phyloP scores from a whole-genome alignment of 1,140 invertebrate species.

The Lepidurus arcticus region DNA sequence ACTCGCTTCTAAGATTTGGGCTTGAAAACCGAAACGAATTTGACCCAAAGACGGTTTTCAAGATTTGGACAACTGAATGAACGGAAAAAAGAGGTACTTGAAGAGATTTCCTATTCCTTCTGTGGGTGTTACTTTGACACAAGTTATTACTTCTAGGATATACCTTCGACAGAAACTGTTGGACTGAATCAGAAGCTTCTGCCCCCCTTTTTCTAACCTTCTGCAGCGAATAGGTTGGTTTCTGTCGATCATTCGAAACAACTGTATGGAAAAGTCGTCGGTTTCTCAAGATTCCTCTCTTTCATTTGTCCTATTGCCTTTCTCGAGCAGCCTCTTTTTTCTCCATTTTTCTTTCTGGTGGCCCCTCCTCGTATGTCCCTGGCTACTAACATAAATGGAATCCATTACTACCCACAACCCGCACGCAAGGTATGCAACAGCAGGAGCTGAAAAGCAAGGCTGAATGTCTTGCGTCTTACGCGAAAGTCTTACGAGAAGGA shows the following conservation, averaged over 20 bases:
- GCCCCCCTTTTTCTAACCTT: too few species aligned
- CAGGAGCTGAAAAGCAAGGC: neutral
- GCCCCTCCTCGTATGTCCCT: neutral
- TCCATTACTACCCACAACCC: neutral
- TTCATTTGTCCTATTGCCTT: neutral
- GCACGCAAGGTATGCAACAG: neutral
- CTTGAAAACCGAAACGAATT: too few species aligned
- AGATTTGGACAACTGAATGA: too few species aligned
- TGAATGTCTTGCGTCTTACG: neutral
- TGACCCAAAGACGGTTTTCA: too few species aligned
- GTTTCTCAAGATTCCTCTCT: too few species aligned
- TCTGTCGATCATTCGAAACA: too few species aligned
- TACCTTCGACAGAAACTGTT: too few species aligned
- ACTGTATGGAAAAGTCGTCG: too few species aligned
- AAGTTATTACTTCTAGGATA: neutral
- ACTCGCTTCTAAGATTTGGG: too few species aligned
- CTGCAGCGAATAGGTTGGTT: too few species aligned
- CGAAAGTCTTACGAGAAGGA: neutral
- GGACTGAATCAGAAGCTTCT: too few species aligned
- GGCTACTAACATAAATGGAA: neutral
- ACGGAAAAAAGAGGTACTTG: too few species aligned
- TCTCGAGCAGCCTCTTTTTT: neutral
- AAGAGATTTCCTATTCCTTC: neutral
- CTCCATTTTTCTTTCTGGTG: neutral
- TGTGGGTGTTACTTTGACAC: neutral